Evolutionary conservation across 2,113 vertebrate genomes (phyloP).

Genomic region (Strix aluco): DNA sequence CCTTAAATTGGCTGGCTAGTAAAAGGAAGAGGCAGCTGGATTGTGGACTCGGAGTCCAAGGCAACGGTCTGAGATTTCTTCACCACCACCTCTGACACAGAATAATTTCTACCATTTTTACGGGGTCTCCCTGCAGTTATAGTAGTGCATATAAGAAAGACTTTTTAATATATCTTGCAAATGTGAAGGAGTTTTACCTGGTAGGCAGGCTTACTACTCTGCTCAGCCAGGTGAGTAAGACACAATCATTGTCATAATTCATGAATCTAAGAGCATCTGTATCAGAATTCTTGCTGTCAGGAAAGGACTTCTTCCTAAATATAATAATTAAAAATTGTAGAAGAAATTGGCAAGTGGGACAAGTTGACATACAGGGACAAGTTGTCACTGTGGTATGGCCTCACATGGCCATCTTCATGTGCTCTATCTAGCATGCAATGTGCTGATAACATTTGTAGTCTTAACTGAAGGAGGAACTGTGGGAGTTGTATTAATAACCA

Average conservation of each 20-base stretch:
- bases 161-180: not conserved
- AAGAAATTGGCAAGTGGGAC: not conserved
- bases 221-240: not conserved
- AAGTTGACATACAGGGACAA: not conserved
- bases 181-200: not conserved
- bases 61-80: not conserved
- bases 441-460: not conserved
- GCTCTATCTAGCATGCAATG: not conserved
- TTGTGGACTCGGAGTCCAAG: not conserved
- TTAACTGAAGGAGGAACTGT: not conserved
- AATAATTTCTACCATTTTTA: not conserved
- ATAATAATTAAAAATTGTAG: not conserved
- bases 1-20: accelerated
- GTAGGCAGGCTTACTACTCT: not conserved
- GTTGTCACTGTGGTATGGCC: not conserved
- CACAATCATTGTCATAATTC: not conserved
- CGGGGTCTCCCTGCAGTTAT: not conserved
- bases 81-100: not conserved
- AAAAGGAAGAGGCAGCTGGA: not conserved
- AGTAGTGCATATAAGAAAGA: not conserved
- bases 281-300: not conserved
- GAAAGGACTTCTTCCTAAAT: not conserved
- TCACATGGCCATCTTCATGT: not conserved
- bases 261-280: not conserved
- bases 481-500: not conserved